Evolutionary conservation across 2,888 invertebrate species (phyloP).

Genomic region (Flabesymbios commensalis): DNA sequence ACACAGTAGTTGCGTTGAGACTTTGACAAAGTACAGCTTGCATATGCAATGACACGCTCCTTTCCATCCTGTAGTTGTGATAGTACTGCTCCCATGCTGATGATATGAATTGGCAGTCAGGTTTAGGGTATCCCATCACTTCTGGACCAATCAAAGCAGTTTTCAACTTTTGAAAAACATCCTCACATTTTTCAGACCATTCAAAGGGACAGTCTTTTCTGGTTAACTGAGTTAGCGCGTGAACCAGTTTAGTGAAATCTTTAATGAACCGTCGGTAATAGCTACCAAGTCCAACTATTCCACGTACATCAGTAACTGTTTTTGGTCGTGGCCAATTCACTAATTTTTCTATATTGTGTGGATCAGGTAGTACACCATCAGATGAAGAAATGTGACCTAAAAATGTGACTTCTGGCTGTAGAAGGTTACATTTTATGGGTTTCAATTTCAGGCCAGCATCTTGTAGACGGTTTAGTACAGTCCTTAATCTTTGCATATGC

Average conservation of each 20-base stretch:
- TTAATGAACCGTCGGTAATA: conserved; percentile 27
- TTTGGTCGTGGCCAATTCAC: conserved; percentile 3
- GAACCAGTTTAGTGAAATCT: conserved; percentile 19
- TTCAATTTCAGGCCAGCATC: conserved; percentile 2
- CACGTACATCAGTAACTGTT: conserved; percentile 18
- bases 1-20: too few species aligned
- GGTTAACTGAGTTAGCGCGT: conserved; percentile 18
- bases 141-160: conserved; percentile 11
- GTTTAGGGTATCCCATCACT: conserved; percentile 17
- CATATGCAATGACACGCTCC: too few species aligned
- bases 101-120: conserved; percentile 17
- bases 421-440: conserved; percentile 27
- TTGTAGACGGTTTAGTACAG: conserved; percentile 26
- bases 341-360: background rate
- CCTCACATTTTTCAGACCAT: conserved; percentile 1
- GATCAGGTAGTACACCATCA: background rate
- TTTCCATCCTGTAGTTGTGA: too few species aligned
- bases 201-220: conserved; percentile 3
- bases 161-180: conserved; percentile 19
- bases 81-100: too few species aligned
- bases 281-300: conserved; percentile 30
- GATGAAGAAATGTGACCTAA: conserved; percentile 10
- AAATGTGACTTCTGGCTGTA: conserved; percentile 20
- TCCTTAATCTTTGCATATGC: conserved; percentile 21
- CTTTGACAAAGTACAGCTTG: too few species aligned